Conservation (phyloP, 2,797 vertebrate genomes). For the Pangasius mekongensis region DNA sequence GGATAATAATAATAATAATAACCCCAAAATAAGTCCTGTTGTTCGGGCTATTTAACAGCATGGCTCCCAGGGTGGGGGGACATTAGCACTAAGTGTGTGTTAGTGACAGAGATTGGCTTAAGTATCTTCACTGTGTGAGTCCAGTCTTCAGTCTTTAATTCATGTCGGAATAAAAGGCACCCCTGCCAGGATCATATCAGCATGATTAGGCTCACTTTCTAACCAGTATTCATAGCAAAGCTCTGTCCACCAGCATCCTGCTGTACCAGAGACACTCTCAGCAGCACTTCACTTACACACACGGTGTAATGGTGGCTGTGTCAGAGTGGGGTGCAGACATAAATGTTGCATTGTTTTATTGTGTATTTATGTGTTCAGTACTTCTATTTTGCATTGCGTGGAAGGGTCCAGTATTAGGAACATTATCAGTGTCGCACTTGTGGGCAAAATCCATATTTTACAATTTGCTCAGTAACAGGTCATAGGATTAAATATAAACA, state of each 20-base stretch:
- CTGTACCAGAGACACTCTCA: slow-evolving; percentile 13
- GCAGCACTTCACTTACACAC: slow-evolving; percentile 35
- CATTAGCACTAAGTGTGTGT: slow-evolving; percentile 81
- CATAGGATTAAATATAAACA: background rate
- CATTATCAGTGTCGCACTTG: background rate
- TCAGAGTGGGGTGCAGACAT: slow-evolving; percentile 35
- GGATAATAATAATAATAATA: slow-evolving; percentile 70
- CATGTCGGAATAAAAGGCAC: slow-evolving; percentile 77
- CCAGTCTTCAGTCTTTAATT: slow-evolving; percentile 81
- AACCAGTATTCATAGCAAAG: slow-evolving; percentile 63
- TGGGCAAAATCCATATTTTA: no score
- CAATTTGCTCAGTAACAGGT: background rate
- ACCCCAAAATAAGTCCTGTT: slow-evolving; percentile 67
- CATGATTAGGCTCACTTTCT: slow-evolving; percentile 72
- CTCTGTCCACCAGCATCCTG: slow-evolving; percentile 62
- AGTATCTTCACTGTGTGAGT: slow-evolving; percentile 74
- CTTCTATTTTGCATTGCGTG: background rate
- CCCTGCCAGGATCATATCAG: slow-evolving; percentile 82
- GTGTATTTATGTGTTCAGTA: slow-evolving; percentile 25
- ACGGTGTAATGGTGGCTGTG: slow-evolving; percentile 16
- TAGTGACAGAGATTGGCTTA: slow-evolving; percentile 83
- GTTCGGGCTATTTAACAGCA: slow-evolving; percentile 80
- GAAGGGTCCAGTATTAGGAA: background rate
- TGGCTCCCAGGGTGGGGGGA: slow-evolving; percentile 73
- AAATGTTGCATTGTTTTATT: slow-evolving; percentile 62